A percentile compares a stretch with the other conserved stretches of the same genome.
phyloP scores from a whole-genome alignment of 2,888 invertebrate genomes.

The Zygogramma bicolorata region DNA sequence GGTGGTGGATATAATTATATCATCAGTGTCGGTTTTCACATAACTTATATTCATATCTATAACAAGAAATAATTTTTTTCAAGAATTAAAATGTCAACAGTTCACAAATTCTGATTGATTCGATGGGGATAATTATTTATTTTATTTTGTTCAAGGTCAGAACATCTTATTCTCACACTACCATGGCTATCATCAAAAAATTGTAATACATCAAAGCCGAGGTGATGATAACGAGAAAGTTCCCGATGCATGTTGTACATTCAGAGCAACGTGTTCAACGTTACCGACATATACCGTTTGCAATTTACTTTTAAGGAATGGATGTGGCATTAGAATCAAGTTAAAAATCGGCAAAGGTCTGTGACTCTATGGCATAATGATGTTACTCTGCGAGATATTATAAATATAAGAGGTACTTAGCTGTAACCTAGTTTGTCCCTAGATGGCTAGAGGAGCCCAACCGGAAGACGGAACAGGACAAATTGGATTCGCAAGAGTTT shows the following conservation, averaged over 20 bases:
- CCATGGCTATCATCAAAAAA: background rate
- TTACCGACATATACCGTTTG: conserved; percentile 23
- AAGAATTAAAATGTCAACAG: too few species aligned
- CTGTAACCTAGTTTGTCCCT: conserved; percentile 57
- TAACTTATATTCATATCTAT: too few species aligned
- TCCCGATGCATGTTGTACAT: background rate
- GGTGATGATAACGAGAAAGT: background rate
- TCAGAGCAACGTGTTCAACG: conserved; percentile 4
- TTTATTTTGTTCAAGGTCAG: too few species aligned
- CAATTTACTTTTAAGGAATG: conserved; percentile 33
- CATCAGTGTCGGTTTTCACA: background rate
- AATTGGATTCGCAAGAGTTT: conserved; percentile 38
- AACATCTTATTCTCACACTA: too few species aligned
- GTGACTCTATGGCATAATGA: conserved; percentile 40
- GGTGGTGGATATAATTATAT: background rate
- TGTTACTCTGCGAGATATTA: conserved; percentile 56
- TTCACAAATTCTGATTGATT: too few species aligned
- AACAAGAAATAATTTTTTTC: too few species aligned
- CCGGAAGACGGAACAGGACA: conserved; percentile 50
- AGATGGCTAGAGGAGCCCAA: conserved; percentile 51
- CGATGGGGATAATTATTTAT: too few species aligned
- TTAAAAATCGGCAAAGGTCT: conserved; percentile 36
- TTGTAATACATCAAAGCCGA: background rate
- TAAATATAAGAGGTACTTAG: conserved; percentile 54
- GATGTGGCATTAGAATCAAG: conserved; percentile 33